Conservation (phyloP, 2,797 vertebrate species). For the Yasuhikotakia modesta region DNA sequence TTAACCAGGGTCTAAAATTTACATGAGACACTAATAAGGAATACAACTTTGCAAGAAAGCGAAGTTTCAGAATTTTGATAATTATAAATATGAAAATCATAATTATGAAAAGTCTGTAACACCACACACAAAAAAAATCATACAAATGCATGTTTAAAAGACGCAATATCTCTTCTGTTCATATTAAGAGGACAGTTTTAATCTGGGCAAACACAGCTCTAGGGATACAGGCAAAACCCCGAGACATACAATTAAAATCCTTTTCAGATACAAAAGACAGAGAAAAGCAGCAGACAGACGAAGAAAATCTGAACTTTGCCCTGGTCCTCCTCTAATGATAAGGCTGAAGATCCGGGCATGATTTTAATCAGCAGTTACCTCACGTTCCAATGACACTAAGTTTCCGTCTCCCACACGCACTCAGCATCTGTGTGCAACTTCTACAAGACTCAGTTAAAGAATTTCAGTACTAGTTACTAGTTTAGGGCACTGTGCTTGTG, state of each 20-base stretch:
- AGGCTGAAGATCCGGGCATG: slow-evolving; percentile 21
- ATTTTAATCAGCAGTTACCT: slow-evolving; percentile 51
- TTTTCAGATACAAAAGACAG: slow-evolving; percentile 42
- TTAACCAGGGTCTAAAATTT: neutral
- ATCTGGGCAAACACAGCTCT: slow-evolving; percentile 39
- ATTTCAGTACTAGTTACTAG: neutral
- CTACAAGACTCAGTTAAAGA: slow-evolving; percentile 55
- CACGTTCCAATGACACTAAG: slow-evolving; percentile 60
- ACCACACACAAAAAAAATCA: neutral
- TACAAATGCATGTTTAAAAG: slow-evolving; percentile 11
- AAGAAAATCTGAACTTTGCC: slow-evolving; percentile 48
- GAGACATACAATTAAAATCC: slow-evolving; percentile 61
- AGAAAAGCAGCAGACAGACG: slow-evolving; percentile 42
- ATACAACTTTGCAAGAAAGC: neutral
- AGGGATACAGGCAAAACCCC: slow-evolving; percentile 38
- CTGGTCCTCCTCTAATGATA: slow-evolving; percentile 38
- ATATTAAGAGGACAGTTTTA: slow-evolving; percentile 38
- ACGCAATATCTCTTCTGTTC: slow-evolving; percentile 11
- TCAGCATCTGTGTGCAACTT: slow-evolving; percentile 35
- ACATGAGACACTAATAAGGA: neutral
- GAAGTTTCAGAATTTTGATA: neutral
- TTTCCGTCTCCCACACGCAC: slow-evolving; percentile 26
- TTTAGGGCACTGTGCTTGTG: neutral
- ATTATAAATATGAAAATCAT: slow-evolving; percentile 19
- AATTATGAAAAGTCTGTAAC: slow-evolving; percentile 11